A percentile compares a stretch with the other conserved stretches of the same genome.
phyloP scores from a whole-genome alignment of 2,888 invertebrate species.

The Cephus rjabovi region DNA sequence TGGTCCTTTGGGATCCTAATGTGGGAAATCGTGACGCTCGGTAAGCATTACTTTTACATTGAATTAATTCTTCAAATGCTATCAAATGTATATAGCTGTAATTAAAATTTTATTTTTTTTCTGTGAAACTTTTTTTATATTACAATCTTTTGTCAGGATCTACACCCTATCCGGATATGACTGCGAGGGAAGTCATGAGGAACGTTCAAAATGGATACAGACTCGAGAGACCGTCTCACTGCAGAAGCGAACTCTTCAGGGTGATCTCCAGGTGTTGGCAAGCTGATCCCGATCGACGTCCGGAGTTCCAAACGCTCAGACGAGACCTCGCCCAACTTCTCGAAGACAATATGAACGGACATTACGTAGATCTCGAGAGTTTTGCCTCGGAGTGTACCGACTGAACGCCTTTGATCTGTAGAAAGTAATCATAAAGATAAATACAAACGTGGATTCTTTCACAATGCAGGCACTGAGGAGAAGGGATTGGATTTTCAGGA shows the following conservation, averaged over 20 bases:
- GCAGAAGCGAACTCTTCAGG: constrained; percentile 77
- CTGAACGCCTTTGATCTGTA: constrained; percentile 29
- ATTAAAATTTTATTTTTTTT: background rate
- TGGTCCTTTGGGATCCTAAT: constrained; percentile 89
- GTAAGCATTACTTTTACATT: constrained; percentile 61
- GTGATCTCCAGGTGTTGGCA: constrained; percentile 76
- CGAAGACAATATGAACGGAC: constrained; percentile 74
- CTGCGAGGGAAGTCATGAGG: constrained; percentile 85
- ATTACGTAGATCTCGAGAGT: constrained; percentile 78
- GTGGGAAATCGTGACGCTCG: constrained; percentile 90
- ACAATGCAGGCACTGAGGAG: background rate
- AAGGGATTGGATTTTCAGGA: background rate
- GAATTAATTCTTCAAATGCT: background rate
- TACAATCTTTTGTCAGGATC: constrained; percentile 72
- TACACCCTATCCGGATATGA: constrained; percentile 87
- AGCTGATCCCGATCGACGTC: constrained; percentile 79
- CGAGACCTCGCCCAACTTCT: constrained; percentile 72
- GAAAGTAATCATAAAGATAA: background rate
- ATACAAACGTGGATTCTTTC: background rate
- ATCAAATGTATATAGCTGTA: too few relatives aligned
- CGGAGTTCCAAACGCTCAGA: constrained; percentile 76
- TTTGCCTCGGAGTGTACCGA: constrained; percentile 75
- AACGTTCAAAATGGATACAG: constrained; percentile 83
- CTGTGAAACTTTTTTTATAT: background rate
- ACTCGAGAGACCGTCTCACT: constrained; percentile 83